phyloP scores from a whole-genome alignment of 2,888 invertebrate species.

The Mylabris sibirica region DNA sequence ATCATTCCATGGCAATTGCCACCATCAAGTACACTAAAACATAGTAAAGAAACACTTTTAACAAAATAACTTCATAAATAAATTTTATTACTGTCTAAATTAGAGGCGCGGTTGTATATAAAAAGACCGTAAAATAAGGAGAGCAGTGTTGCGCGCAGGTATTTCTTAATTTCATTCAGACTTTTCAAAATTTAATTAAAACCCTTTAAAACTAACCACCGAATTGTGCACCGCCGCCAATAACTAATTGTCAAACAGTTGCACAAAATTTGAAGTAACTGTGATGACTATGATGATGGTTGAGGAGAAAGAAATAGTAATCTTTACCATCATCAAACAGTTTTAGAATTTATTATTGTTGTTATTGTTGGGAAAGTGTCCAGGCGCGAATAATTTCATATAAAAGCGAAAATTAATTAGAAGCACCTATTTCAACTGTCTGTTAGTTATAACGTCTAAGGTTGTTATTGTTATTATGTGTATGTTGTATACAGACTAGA shows the following conservation, averaged over 20 bases:
- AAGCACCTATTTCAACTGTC: constrained; percentile 6
- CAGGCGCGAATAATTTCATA: constrained; percentile 13
- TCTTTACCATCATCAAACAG: background rate
- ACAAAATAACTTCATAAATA: constrained; percentile 43
- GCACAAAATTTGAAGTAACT: too few species aligned
- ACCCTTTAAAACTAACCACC: background rate
- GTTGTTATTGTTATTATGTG: background rate
- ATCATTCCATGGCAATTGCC: constrained; percentile 48
- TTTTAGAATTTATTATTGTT: background rate
- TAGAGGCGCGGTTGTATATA: constrained; percentile 31
- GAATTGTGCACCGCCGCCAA: background rate
- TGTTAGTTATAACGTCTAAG: background rate
- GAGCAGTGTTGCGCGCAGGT: constrained; percentile 31
- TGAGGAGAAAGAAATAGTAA: too few species aligned
- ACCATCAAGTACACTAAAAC: constrained; percentile 43
- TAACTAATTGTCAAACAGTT: background rate
- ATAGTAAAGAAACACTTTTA: constrained; percentile 36
- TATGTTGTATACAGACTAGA: constrained; percentile 11
- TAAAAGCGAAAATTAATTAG: constrained; percentile 7
- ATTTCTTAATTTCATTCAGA: constrained; percentile 33
- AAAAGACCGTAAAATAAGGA: constrained; percentile 33
- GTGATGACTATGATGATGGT: too few species aligned
- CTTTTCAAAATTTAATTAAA: constrained; percentile 31
- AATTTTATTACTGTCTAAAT: constrained; percentile 40
- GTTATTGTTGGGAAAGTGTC: constrained; percentile 5